Base-by-base conservation (phyloP, 2,113 vertebrate genomes). In the Chamaetylas fuelleborni region DNA sequence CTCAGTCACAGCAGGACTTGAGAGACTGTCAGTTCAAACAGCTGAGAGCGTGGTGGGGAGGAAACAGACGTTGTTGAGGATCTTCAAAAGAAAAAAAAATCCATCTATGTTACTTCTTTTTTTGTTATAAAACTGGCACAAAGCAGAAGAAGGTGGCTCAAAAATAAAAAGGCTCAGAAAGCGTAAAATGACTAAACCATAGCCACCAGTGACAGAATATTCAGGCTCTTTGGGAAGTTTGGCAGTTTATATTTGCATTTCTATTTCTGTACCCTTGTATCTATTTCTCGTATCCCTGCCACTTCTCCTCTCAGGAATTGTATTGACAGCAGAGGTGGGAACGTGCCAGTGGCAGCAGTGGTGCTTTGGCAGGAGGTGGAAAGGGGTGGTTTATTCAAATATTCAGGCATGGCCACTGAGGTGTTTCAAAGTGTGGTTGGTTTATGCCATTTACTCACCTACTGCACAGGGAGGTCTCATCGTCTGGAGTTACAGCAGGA, bases 331-430 rank as follows among this genome's bases (percentile, higher is more conserved):
- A 31, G 58, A 56, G 43, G 40, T 40, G 24, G 62, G 57, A 60
- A 47, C 0, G 0, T 50, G 60, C 17, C 5, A 3, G 20, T 13
- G 26, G 23, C 13, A 72, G 62, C 28, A 64, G 14, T 6, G 58
- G 22, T 48, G 33, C 4, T 88, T 34, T 48, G 45, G n/a, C 31
- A 80, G 26, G 42, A 77, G 54, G 23, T 61, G 51, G 54, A 6
- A 42, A 65, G 23, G 33, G 18, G 11, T 8, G 33, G 22, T 47
- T 85, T 66, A 31, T 45, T 80, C 57, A n/a, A 53, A 20, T 19
- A 14, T 76, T 61, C 48, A 51, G 53, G 25, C 8, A 2, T 3
- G 14, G 31, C 11, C 43, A 19, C 34, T 53, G 57, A 65, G 16
- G 28, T 34, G 5, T 33, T 48, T 29, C 31, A 43, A 64, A 34